Base-by-base conservation (phyloP, 2,888 invertebrate genomes). In the Caenorhabditis imperialis region DNA sequence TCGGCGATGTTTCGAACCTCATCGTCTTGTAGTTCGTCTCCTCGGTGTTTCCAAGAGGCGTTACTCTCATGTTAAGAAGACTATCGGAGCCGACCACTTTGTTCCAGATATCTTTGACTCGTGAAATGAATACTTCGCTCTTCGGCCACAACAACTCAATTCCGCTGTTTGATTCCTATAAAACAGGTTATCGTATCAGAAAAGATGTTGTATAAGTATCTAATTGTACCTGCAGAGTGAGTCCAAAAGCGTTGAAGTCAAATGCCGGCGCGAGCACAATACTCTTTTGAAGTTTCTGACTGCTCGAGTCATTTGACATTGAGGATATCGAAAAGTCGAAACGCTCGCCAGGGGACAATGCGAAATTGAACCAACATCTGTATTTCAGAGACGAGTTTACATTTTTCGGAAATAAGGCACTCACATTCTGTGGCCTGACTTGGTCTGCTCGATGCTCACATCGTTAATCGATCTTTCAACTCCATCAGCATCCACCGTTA, bases 181-280 rank as follows among this genome's bases (percentile, higher is more conserved):
- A 55, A 33, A 33, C 27, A 23, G 25, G 12, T 5, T 25, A 6
- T 33, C 14, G 16, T 18, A 18, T 30, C 12, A 1, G 18, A 18
- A 1, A 0, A 57, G 6, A 33, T 44, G 6, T n/a, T n/a, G n/a
- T 16, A 37, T 8, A 40, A 23, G 22, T n/a, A 16, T 33, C 16
- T 33, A 42, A 27, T 10, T 7, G 3, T 30, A 75, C 72, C 65
- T 78, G 76, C 14, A 85, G 62, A 47, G 71, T 79, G 30, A 87
- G 61, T 22, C 86, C 87, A 27, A 87, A 88, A 0, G 83, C 73
- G 42, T 81, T 80, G 77, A 84, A 81, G 47, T 87, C 84, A 53
- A 87, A 87, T 1, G 85, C 87, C 1, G 87, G 87, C 4, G 84
- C 80, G 3, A 87, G 65, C 6, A 85, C 86, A n/a, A 81, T 70